phyloP scores from a whole-genome alignment of 2,113 vertebrate genomes.

The Xyliphius kryptos region DNA sequence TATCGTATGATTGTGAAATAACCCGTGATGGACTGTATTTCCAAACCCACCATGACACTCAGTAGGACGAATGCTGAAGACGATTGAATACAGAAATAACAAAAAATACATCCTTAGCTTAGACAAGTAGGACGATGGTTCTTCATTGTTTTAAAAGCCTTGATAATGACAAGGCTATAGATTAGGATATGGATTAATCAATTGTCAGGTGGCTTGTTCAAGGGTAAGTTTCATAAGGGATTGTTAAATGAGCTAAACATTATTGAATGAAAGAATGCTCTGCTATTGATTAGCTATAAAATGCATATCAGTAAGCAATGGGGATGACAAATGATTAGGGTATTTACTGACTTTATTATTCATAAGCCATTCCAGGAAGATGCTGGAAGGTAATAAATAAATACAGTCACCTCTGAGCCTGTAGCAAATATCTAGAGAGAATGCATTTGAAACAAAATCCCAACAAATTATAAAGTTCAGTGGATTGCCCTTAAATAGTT shows the following conservation, averaged over 20 bases:
- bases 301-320: conserved; percentile 36
- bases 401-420: conserved; percentile 3
- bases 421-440: conserved; percentile 5
- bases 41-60: too few species aligned
- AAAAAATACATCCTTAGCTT: too few species aligned
- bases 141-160: conserved; percentile 1
- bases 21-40: too few species aligned
- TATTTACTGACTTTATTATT: conserved; percentile 39
- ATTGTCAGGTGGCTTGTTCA: conserved; percentile 28
- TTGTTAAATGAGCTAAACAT: conserved; percentile 31
- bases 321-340: conserved; percentile 30
- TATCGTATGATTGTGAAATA: too few species aligned
- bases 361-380: conserved; percentile 40
- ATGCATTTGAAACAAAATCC: background rate
- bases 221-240: conserved; percentile 27
- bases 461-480: background rate
- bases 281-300: conserved; percentile 37
- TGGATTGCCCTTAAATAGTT: background rate
- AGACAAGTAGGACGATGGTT: too few species aligned
- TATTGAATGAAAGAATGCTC: conserved; percentile 23
- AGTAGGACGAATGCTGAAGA: too few species aligned
- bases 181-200: conserved; percentile 30
- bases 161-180: conserved; percentile 1
- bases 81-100: too few species aligned
- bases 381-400: conserved; percentile 20